Evolutionary conservation across 2,797 vertebrate species (phyloP).

Genomic region (Champsocephalus esox): DNA sequence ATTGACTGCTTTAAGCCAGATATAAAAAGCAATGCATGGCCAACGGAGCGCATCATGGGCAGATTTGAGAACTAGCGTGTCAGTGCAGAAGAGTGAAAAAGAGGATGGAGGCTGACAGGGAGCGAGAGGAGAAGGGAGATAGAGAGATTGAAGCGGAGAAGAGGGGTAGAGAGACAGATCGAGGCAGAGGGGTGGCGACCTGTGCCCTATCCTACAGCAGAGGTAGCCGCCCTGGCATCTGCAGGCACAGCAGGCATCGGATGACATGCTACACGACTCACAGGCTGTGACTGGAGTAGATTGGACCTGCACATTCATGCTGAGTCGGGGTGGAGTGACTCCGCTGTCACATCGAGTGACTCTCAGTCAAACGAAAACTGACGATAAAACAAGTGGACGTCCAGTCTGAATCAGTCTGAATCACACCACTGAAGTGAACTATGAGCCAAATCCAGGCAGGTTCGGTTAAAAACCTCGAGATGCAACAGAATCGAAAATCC

Average conservation of each 20-base stretch:
- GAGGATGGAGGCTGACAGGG: conserved; percentile 14
- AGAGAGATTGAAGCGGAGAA: conserved; percentile 37
- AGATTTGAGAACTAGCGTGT: conserved; percentile 75
- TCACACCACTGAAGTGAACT: conserved; percentile 41
- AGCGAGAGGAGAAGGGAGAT: conserved; percentile 10
- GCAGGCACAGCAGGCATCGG: conserved; percentile 69
- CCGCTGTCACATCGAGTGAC: conserved; percentile 63
- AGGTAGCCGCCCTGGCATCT: conserved; percentile 71
- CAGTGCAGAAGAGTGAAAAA: conserved; percentile 74
- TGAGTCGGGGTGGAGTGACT: conserved; percentile 60
- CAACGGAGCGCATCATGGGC: conserved; percentile 79
- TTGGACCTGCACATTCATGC: conserved; percentile 60
- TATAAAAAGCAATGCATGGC: conserved; percentile 77
- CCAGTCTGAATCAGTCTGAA: conserved; percentile 62
- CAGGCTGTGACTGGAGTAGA: conserved; percentile 65
- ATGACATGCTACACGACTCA: conserved; percentile 66
- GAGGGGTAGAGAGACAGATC: conserved; percentile 20
- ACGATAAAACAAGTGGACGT: conserved; percentile 63
- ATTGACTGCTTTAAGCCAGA: conserved; percentile 77
- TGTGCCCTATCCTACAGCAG: conserved; percentile 60
- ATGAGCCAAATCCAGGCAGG: conserved; percentile 43
- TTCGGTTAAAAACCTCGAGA: conserved; percentile 38
- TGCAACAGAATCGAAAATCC: conserved; percentile 48
- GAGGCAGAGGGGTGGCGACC: conserved; percentile 60
- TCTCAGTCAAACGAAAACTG: conserved; percentile 61